Base-by-base conservation (phyloP, 2,888 invertebrate genomes). In the Nomada fucata region DNA sequence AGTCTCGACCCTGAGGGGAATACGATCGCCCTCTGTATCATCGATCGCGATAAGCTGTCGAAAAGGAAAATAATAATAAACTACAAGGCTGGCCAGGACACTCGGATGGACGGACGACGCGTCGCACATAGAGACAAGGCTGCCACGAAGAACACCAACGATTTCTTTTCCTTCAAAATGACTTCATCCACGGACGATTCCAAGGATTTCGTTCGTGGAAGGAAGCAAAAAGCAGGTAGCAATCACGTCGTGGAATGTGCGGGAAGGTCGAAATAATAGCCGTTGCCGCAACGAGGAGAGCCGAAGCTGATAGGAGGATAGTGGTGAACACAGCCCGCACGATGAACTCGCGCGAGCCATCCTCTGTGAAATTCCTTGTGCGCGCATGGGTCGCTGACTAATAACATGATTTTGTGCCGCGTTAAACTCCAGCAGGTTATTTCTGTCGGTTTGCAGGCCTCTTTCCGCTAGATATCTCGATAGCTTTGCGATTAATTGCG, bases 251-350 rank as follows among this genome's bases (percentile, higher is more conserved):
- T 70, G 85, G 86, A 85, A 86, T 86, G 88, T 78, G 76, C 81
- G 76, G 78, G 85, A 82, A 88, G 79, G 83, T 85, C 83, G 78
- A 86, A 88, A 83, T 86, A 83, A 88, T 88, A 86, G 86, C 74
- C 26, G 71, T 29, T 57, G 47, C 59, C 59, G 70, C 23, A 47
- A 59, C 67, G 63, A 59, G 23, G 29, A 53, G 57, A n/a, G n/a
- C 52, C 53, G 57, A 69, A 29, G 69, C 47, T 55, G 75, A 76
- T 70, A 79, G 55, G 55, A 9, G 57, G 64, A 47, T 44, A 77
- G 64, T 47, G 23, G 23, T 53, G n/a, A 61, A 13, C 23, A 52
- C n/a, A 65, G 63, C 59, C 61, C 65, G 72, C 81, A 61, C 55
- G 63, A 15, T 47, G 79, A 74, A 71, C 69, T 55, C 60, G 67